Evolutionary conservation across 2,888 invertebrate species (phyloP).

Genomic region (Hyppa rectilinea): DNA sequence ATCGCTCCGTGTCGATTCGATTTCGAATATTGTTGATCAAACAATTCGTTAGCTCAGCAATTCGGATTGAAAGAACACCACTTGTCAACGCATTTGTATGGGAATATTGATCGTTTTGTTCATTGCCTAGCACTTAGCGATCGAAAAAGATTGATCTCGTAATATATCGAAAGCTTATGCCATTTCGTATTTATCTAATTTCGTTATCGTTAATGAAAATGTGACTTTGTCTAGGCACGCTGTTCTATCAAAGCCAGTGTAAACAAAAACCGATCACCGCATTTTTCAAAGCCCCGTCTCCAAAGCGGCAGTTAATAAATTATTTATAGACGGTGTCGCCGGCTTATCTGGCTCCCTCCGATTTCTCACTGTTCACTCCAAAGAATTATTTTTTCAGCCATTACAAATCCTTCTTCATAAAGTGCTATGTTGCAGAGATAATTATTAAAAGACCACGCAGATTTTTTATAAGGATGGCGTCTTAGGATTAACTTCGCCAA

Average conservation of each 20-base stretch:
- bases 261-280: background rate
- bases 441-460: constrained; percentile 10
- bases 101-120: too few relatives aligned
- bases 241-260: background rate
- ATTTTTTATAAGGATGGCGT: background rate
- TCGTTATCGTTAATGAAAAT: too few relatives aligned
- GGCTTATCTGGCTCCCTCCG: constrained; percentile 71
- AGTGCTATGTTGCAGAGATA: constrained; percentile 22
- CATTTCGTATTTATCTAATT: too few relatives aligned
- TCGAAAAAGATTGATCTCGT: too few relatives aligned
- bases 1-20: too few relatives aligned
- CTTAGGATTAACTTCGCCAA: background rate
- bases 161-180: too few relatives aligned
- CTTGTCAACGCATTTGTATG: too few relatives aligned
- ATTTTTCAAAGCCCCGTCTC: constrained; percentile 36
- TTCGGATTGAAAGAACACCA: too few relatives aligned
- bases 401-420: constrained; percentile 60
- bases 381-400: constrained; percentile 74
- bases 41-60: too few relatives aligned
- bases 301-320: constrained; percentile 79
- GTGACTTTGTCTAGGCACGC: too few relatives aligned
- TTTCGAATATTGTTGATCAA: too few relatives aligned
- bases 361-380: constrained; percentile 66
- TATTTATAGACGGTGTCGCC: constrained; percentile 77
- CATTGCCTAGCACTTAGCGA: too few relatives aligned